A percentile compares a stretch with the other conserved stretches of the same genome.
phyloP scores from a whole-genome alignment of 2,888 invertebrate genomes.

The Ceramica pisi region DNA sequence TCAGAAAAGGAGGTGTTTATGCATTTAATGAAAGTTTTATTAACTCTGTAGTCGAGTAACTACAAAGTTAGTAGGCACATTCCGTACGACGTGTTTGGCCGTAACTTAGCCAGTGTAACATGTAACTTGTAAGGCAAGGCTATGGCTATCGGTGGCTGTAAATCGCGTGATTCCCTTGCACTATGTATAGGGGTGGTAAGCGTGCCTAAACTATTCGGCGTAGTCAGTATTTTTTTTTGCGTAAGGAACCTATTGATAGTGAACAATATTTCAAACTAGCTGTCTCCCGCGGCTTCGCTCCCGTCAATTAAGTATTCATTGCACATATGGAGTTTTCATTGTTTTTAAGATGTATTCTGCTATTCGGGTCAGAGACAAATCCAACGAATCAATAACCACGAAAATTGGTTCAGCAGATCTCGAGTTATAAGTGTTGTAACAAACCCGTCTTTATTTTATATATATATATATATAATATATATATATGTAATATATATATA shows the following conservation, averaged over 20 bases:
- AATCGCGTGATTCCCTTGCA: slow-evolving; percentile 40
- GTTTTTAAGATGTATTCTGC: too few species aligned
- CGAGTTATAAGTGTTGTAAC: too few species aligned
- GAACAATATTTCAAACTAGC: background rate
- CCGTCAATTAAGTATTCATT: too few species aligned
- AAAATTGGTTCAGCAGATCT: too few species aligned
- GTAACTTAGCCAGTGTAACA: slow-evolving; percentile 12
- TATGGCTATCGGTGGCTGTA: slow-evolving; percentile 23
- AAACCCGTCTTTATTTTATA: too few species aligned
- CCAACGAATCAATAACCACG: too few species aligned
- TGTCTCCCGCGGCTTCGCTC: too few species aligned
- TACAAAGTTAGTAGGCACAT: slow-evolving; percentile 3
- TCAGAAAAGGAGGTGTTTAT: background rate
- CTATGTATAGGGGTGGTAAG: slow-evolving; percentile 35
- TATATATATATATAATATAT: too few species aligned
- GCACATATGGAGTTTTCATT: too few species aligned
- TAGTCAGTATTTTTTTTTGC: slow-evolving; percentile 2
- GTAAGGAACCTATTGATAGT: background rate
- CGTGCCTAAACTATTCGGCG: slow-evolving; percentile 27
- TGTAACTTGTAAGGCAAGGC: slow-evolving; percentile 16
- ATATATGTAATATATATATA: too few species aligned
- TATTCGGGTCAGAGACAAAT: too few species aligned
- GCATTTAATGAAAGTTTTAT: background rate
- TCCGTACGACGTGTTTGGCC: slow-evolving; percentile 13
- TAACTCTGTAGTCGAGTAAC: background rate